These are phyloP conservation scores for Caenorhabditis briggsae DNA, from an alignment of 1,140 invertebrate species.

Conservation along the genomic window DNA sequence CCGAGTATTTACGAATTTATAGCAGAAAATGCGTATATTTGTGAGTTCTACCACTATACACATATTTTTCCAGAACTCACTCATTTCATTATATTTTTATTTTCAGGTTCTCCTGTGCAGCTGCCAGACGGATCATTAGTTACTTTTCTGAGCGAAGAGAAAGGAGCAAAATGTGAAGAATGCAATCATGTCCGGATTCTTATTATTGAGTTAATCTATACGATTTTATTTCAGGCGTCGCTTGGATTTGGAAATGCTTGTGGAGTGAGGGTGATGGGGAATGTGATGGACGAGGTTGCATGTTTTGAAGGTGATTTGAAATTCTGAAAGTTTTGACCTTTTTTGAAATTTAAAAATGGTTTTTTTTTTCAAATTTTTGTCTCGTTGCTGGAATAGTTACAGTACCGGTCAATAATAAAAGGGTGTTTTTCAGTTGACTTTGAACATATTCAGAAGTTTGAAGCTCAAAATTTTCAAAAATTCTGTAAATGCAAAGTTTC, in stretches of 20 bases:
- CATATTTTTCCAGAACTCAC: not conserved
- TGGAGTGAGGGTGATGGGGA: slow-evolving; percentile 56
- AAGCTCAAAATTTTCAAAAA: too few relatives aligned
- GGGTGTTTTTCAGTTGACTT: too few relatives aligned
- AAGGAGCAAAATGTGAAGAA: slow-evolving; percentile 56
- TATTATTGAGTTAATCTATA: slow-evolving; percentile 12
- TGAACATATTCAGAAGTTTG: too few relatives aligned
- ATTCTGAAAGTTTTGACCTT: too few relatives aligned
- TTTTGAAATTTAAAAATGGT: too few relatives aligned
- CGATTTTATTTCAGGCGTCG: slow-evolving; percentile 22
- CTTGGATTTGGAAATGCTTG: slow-evolving; percentile 50
- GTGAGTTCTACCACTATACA: slow-evolving; percentile 37
- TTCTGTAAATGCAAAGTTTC: too few relatives aligned
- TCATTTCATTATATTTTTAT: not conserved
- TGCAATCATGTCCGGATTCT: slow-evolving; percentile 53
- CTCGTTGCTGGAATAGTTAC: too few relatives aligned
- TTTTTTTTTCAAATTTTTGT: too few relatives aligned
- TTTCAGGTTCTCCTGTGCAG: slow-evolving; percentile 54
- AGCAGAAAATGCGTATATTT: slow-evolving; percentile 59
- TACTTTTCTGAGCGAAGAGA: slow-evolving; percentile 52
- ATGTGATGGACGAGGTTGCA: slow-evolving; percentile 26
- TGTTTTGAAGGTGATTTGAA: slow-evolving; percentile 48
- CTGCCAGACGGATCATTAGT: slow-evolving; percentile 57
- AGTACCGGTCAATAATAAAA: too few relatives aligned
- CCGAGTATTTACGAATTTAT: slow-evolving; percentile 62